phyloP scores from a whole-genome alignment of 35 echinoderm and acorn worm species.

The Diadema setosum region DNA sequence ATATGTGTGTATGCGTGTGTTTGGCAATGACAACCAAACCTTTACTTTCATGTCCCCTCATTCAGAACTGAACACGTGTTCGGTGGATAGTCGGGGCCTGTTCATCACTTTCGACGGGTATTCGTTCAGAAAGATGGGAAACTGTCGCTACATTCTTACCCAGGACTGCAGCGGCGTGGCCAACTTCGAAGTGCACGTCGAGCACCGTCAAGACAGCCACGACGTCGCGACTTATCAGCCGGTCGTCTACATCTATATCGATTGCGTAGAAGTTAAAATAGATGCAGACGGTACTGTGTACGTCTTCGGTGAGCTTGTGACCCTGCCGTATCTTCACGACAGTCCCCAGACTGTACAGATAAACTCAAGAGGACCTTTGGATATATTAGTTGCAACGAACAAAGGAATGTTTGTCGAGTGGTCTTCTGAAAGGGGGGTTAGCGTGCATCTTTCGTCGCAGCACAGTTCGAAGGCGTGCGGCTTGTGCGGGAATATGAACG shows the following conservation, averaged over 20 bases:
- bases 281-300: slow-evolving; percentile 28
- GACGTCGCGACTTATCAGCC: too few relatives aligned
- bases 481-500: slow-evolving; percentile 72
- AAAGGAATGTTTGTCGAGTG: slow-evolving; percentile 41
- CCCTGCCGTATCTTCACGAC: slow-evolving; percentile 36
- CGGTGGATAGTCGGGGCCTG: background rate
- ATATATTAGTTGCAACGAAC: slow-evolving; percentile 11
- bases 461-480: slow-evolving; percentile 22
- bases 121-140: background rate
- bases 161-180: slow-evolving; percentile 34
- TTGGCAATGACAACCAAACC: too few relatives aligned
- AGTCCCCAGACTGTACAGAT: slow-evolving; percentile 31
- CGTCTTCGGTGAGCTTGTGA: slow-evolving; percentile 27
- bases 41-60: too few relatives aligned
- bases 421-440: background rate
- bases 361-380: background rate
- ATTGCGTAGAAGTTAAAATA: slow-evolving; percentile 50
- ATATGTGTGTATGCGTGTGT: too few relatives aligned
- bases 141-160: slow-evolving; percentile 51
- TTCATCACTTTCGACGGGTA: slow-evolving; percentile 22
- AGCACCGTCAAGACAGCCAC: background rate
- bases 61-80: slow-evolving; percentile 37
- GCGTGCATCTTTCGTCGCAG: background rate
- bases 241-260: slow-evolving; percentile 20
- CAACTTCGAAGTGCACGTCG: slow-evolving; percentile 43